These are phyloP conservation scores for Cepaea nemoralis DNA, from an alignment of 1,140 invertebrate species.

Conservation along the genomic window DNA sequence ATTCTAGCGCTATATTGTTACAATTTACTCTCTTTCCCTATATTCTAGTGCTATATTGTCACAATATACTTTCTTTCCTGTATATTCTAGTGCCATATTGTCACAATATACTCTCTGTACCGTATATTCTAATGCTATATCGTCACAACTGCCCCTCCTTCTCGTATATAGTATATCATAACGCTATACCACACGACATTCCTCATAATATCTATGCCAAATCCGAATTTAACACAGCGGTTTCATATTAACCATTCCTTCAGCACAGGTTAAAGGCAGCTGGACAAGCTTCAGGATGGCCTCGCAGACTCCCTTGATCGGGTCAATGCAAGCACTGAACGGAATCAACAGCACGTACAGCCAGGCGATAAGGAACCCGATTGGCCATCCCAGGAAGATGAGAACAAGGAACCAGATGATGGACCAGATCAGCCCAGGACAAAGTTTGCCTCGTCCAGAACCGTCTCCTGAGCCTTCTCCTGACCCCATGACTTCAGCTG, in stretches of 20 bases:
- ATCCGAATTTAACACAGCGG: conserved; percentile 62
- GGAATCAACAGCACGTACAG: conserved; percentile 69
- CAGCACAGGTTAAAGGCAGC: conserved; percentile 65
- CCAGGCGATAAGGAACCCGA: conserved; percentile 68
- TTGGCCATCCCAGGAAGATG: conserved; percentile 68
- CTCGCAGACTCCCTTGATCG: conserved; percentile 64
- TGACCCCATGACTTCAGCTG: conserved; percentile 39
- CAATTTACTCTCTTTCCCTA: too few species aligned
- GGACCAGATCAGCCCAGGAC: conserved; percentile 66
- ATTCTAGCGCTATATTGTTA: too few species aligned
- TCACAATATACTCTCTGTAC: too few species aligned
- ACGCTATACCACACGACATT: too few species aligned
- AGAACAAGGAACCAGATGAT: conserved; percentile 68
- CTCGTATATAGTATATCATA: too few species aligned
- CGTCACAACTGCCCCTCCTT: too few species aligned
- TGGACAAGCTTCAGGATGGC: conserved; percentile 62
- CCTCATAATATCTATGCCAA: too few species aligned
- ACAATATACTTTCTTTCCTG: too few species aligned
- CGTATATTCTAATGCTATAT: too few species aligned
- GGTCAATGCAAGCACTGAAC: conserved; percentile 66
- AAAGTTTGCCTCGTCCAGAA: conserved; percentile 47
- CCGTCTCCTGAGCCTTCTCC: conserved; percentile 49
- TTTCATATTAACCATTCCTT: conserved; percentile 71
- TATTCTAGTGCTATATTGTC: too few species aligned
- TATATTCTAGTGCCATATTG: too few species aligned